Percentiles rank a stretch among this genome's conserved stretches.
These are phyloP conservation scores for Cepphus grylle DNA, from an alignment of 2,113 vertebrate species.

Conservation along the genomic window DNA sequence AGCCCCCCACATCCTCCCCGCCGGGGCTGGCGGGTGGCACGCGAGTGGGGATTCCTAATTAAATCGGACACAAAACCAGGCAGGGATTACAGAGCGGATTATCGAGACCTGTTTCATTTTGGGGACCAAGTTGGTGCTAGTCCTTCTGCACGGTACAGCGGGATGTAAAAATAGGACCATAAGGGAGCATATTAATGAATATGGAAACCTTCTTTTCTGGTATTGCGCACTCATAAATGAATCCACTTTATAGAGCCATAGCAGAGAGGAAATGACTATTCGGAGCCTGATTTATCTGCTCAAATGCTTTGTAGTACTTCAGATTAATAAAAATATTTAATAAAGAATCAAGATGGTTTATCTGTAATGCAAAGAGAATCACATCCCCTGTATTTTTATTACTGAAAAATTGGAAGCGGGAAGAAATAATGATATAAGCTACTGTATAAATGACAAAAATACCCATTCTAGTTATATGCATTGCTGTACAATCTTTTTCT, in stretches of 20 bases:
- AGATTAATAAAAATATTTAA: slow-evolving; percentile 77
- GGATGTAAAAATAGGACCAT: not conserved
- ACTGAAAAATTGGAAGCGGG: slow-evolving; percentile 67
- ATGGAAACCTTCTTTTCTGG: slow-evolving; percentile 1
- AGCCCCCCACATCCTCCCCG: not conserved
- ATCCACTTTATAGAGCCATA: slow-evolving; percentile 47
- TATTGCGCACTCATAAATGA: not conserved
- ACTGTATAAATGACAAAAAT: slow-evolving; percentile 70
- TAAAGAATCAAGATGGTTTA: slow-evolving; percentile 73
- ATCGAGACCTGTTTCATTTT: not conserved
- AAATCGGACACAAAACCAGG: not conserved
- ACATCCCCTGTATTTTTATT: slow-evolving; percentile 70
- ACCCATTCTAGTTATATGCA: slow-evolving; percentile 42
- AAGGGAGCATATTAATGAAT: not conserved
- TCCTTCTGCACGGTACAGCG: accelerated
- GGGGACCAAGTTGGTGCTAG: not conserved
- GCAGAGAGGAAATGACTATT: slow-evolving; percentile 22
- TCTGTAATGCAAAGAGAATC: slow-evolving; percentile 72
- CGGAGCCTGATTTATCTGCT: slow-evolving; percentile 51
- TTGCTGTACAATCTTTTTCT: slow-evolving; percentile 14
- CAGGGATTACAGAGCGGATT: not conserved
- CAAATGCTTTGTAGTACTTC: slow-evolving; percentile 55
- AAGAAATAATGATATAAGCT: slow-evolving; percentile 65
- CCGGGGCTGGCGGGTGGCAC: accelerated
- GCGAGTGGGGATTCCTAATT: accelerated